Evolutionary conservation across 2,113 vertebrate species (phyloP).

Genomic region (Bufo gargarizans): DNA sequence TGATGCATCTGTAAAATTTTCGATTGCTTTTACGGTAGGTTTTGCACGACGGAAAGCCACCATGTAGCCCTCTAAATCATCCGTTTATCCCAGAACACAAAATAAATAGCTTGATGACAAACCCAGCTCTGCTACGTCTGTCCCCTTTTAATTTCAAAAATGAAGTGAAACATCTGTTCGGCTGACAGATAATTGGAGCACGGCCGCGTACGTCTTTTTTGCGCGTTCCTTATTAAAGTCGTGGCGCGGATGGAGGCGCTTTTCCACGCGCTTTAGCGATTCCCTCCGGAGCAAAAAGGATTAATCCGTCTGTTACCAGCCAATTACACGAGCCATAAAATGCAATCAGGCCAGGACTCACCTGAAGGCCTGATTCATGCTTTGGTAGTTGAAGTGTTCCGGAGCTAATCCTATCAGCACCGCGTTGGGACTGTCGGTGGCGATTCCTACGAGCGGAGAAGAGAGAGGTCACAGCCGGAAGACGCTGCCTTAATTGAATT

Average conservation of each 20-base stretch:
- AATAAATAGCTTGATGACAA: background rate
- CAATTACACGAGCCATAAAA: conserved; percentile 39
- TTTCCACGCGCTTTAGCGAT: background rate
- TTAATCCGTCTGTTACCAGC: conserved; percentile 40
- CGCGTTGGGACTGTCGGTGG: conserved; percentile 85
- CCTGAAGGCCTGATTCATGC: conserved; percentile 90
- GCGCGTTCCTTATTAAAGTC: conserved; percentile 21
- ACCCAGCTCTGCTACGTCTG: background rate
- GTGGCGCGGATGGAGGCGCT: background rate
- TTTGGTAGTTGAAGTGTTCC: conserved; percentile 90
- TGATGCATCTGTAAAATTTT: no score
- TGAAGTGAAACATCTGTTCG: background rate
- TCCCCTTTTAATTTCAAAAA: background rate
- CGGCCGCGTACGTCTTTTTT: background rate
- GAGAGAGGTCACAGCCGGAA: conserved; percentile 16
- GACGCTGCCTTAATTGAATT: conserved; percentile 41
- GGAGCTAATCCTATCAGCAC: conserved; percentile 93
- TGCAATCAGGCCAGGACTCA: conserved; percentile 64
- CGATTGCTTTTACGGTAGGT: no score
- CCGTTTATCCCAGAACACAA: no score
- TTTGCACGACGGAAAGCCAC: no score
- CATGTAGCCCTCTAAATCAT: no score
- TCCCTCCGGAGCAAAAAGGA: conserved; percentile 27
- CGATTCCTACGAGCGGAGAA: conserved; percentile 76
- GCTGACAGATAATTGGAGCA: conserved; percentile 30